Conservation (phyloP, 2,113 vertebrate species). For the Corythornis vintsioides region DNA sequence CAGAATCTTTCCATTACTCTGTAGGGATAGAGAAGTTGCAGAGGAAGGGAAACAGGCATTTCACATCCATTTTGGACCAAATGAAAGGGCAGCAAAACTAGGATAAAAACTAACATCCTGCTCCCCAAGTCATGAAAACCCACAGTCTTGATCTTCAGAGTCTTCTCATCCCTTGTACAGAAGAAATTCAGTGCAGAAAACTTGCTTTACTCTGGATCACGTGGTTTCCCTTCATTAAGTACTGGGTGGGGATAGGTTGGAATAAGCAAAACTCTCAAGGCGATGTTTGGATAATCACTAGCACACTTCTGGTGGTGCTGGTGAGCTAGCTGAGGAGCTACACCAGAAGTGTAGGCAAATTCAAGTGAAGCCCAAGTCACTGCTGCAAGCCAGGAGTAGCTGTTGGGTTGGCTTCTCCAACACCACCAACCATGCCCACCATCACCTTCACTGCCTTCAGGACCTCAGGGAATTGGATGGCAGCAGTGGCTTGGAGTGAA, state of each 20-base stretch:
- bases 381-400: not conserved
- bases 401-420: not conserved
- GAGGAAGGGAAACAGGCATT: not conserved
- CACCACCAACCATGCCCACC: not conserved
- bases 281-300: not conserved
- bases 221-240: not conserved
- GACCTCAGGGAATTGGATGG: rapidly evolving
- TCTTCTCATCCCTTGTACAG: not conserved
- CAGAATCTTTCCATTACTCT: not conserved
- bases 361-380: not conserved
- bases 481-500: not conserved
- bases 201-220: not conserved
- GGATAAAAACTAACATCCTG: not conserved
- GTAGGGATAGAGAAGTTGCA: not conserved
- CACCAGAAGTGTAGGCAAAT: not conserved
- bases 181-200: not conserved
- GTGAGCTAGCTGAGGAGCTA: not conserved
- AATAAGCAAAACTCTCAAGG: not conserved
- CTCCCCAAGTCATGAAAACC: not conserved
- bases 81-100: not conserved
- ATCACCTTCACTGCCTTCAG: not conserved
- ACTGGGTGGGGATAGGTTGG: rapidly evolving
- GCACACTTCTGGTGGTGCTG: not conserved
- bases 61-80: not conserved
- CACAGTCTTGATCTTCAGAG: not conserved